These are phyloP conservation scores for Alentia gelatinosa DNA, from an alignment of 2,888 invertebrate species.

Conservation along the genomic window DNA sequence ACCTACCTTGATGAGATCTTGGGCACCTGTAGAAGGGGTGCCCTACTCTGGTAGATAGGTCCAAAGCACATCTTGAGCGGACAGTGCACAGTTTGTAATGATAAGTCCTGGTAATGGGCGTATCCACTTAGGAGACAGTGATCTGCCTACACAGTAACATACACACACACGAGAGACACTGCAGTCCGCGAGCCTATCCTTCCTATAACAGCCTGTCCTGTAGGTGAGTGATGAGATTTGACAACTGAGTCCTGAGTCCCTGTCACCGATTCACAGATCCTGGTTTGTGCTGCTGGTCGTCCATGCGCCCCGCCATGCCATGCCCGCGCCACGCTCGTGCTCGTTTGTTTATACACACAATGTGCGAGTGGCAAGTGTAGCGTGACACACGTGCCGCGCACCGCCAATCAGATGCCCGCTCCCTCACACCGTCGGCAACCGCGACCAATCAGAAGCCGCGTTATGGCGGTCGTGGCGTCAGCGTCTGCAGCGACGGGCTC, in stretches of 20 bases:
- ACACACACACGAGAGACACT: not conserved
- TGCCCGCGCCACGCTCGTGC: conserved; percentile 31
- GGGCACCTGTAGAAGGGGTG: conserved; percentile 38
- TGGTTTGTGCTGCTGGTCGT: not conserved
- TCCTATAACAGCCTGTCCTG: too few relatives aligned
- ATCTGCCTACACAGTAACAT: not conserved
- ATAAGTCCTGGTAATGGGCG: not conserved
- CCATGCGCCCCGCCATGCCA: not conserved
- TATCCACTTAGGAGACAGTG: not conserved
- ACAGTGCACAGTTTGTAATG: not conserved
- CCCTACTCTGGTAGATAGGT: conserved; percentile 38
- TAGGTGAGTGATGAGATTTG: not conserved
- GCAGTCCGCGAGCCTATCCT: not conserved
- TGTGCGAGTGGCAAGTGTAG: conserved; percentile 30
- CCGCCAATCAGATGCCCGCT: conserved; percentile 33
- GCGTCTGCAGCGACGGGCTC: not conserved
- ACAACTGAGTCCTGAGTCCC: not conserved
- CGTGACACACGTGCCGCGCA: conserved; percentile 51
- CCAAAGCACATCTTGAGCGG: conserved; percentile 24
- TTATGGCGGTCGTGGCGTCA: not conserved
- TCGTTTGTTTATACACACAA: conserved; percentile 53
- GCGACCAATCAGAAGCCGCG: not conserved
- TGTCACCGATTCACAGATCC: not conserved
- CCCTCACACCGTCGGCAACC: not conserved
- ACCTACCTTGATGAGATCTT: conserved; percentile 24